These are phyloP conservation scores for Cremastobaeus sp. DNA, from an alignment of 2,888 invertebrate species.

Conservation along the genomic window DNA sequence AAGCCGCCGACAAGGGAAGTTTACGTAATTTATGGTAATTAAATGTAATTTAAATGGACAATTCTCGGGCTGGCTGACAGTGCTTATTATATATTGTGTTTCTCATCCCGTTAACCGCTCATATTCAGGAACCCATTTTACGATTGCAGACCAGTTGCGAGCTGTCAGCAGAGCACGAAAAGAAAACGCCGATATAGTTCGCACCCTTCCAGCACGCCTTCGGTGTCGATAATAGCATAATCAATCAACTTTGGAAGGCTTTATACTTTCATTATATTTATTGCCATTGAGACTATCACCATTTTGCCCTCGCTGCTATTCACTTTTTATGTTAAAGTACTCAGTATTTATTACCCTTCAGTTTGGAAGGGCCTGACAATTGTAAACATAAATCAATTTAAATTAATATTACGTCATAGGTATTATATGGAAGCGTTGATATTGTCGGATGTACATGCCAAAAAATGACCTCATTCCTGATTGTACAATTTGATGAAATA, in stretches of 20 bases:
- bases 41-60: background rate
- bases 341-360: constrained; percentile 23
- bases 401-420: constrained; percentile 27
- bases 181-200: constrained; percentile 40
- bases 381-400: constrained; percentile 35
- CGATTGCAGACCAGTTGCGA: constrained; percentile 20
- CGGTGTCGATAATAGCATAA: constrained; percentile 46
- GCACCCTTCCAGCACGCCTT: constrained; percentile 46
- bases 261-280: constrained; percentile 54
- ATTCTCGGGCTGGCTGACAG: background rate
- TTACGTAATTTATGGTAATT: background rate
- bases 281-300: constrained; percentile 31
- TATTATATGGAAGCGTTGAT: constrained; percentile 16
- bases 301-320: constrained; percentile 32
- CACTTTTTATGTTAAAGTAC: constrained; percentile 37
- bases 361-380: constrained; percentile 14
- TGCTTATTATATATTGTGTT: constrained; percentile 23
- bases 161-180: constrained; percentile 31
- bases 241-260: constrained; percentile 51
- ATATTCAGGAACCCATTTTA: constrained; percentile 27
- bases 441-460: constrained; percentile 7
- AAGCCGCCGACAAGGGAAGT: background rate
- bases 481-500: background rate
- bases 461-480: constrained; percentile 5
- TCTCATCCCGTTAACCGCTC: constrained; percentile 13